Evolutionary conservation across 35 echinoderm and acorn worm species (phyloP), one percentile per base, ranked within the genome.

Genomic region (Acanthaster planci): DNA sequence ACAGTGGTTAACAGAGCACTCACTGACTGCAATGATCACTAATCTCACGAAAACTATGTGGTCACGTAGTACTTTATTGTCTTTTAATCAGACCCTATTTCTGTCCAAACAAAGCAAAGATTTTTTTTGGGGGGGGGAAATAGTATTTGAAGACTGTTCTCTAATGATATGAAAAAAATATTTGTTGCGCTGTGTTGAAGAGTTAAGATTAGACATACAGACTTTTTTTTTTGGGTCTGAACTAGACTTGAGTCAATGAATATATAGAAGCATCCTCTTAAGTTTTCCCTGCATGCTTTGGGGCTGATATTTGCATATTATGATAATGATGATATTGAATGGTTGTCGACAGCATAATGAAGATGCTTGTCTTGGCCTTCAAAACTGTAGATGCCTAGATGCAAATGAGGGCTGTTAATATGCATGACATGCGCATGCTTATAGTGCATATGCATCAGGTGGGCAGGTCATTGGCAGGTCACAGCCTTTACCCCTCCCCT

Each of bases 401-500:
- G 64, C 29, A 72, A 36, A 68, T 31, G 34, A 12, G 64, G 21
- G 21, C 30, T 12, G 42, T 72, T 14, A 72, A 31, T 72, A 72
- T 72, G 64, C 64, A 72, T 72, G 64, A 72, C 64, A 72, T 72
- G 64, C 34, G 64, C 64, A 72, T 72, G 64, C 64, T 72, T 34
- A 59, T n/a, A 47, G 12, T 72, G 34, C 64, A 72, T 72, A 72
- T 35, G 64, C 64, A 72, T 72, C 64, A 72, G 64, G 34, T 72
- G 64, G 64, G 64, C 64, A 72, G 64, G 64, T 72, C 34, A 17
- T 72, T 72, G 64, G 64, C 64, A 72, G 29, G 64, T 72, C 29
- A 72, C 64, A 72, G 30, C 26, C 64, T 34, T 72, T 72, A 35
- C 64, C 64, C 64, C 64, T 6, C 18, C 29, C 64, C 56, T 26